Conservation (phyloP, 2,797 vertebrate species). For the Siniperca undulata region DNA sequence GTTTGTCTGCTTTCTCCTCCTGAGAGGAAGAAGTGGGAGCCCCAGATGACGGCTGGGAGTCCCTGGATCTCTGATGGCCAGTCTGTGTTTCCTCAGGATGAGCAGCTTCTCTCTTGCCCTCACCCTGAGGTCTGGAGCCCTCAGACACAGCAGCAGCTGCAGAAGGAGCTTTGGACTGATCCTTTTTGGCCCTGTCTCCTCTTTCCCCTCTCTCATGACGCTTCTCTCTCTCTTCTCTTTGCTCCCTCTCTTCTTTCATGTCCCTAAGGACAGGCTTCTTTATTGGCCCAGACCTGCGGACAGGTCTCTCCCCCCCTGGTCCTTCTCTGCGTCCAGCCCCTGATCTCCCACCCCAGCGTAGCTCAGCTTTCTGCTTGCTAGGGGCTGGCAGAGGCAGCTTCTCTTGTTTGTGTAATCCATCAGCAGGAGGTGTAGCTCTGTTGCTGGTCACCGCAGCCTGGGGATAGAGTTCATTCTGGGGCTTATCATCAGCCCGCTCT, state of each 20-base stretch:
- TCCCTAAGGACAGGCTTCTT: conserved; percentile 98
- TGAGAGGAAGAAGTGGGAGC: conserved; percentile 84
- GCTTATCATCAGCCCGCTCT: conserved; percentile 90
- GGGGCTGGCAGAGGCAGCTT: conserved; percentile 85
- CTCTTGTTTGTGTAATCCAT: conserved; percentile 91
- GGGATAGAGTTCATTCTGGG: conserved; percentile 90
- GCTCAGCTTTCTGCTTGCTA: conserved; percentile 94
- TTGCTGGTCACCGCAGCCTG: conserved; percentile 81
- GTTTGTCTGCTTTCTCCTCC: conserved; percentile 92
- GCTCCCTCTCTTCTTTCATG: conserved; percentile 98
- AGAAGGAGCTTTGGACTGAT: conserved; percentile 69
- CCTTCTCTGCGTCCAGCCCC: conserved; percentile 91
- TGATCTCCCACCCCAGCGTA: conserved; percentile 94
- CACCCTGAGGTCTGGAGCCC: conserved; percentile 78
- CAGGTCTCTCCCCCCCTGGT: conserved; percentile 88
- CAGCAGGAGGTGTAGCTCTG: conserved; percentile 84
- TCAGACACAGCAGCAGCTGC: conserved; percentile 77
- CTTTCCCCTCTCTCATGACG: conserved; percentile 87
- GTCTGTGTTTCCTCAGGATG: conserved; percentile 68
- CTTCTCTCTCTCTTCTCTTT: conserved; percentile 94
- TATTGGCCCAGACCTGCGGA: conserved; percentile 96
- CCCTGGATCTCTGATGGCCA: conserved; percentile 73
- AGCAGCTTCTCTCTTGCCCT: conserved; percentile 85
- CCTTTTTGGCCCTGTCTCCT: conserved; percentile 80
- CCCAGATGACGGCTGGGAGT: conserved; percentile 78